Percentiles rank a stretch among this genome's conserved stretches.
These are phyloP conservation scores for Bombus soroeensis DNA, from an alignment of 1,140 invertebrate genomes.

Conservation along the genomic window DNA sequence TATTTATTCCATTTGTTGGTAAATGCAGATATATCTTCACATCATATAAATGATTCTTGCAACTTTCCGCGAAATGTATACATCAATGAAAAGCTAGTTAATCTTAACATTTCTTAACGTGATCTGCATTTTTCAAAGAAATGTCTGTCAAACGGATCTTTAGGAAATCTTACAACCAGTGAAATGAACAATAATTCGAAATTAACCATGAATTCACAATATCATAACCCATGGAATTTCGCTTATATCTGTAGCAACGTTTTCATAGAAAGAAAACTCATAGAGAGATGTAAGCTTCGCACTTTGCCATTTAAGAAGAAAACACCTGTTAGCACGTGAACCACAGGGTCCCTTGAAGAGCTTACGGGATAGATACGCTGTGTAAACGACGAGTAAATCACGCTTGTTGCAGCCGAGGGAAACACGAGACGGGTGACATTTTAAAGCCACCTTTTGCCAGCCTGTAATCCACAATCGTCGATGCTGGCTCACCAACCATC, in stretches of 20 bases:
- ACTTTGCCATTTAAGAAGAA: slow-evolving; percentile 54
- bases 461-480: slow-evolving; percentile 66
- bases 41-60: no score
- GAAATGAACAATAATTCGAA: not conserved
- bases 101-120: no score
- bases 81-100: no score
- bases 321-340: slow-evolving; percentile 14
- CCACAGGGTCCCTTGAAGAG: not conserved
- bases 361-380: not conserved
- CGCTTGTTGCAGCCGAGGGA: slow-evolving; percentile 34
- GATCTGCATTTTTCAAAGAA: no score
- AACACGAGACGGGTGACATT: slow-evolving; percentile 64
- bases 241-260: not conserved
- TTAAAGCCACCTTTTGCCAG: slow-evolving; percentile 67
- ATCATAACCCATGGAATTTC: no score
- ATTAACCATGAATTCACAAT: no score
- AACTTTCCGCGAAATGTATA: no score
- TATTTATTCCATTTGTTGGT: no score
- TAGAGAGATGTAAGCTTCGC: not conserved
- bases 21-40: no score
- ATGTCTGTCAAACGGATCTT: no score
- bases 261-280: not conserved
- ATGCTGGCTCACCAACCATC: slow-evolving; percentile 58
- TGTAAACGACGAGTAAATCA: slow-evolving; percentile 48
- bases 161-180: not conserved